A percentile compares a stretch with the other conserved stretches of the same genome.
These are phyloP conservation scores for Agriotes lineatus DNA, from an alignment of 2,888 invertebrate genomes.

Conservation along the genomic window DNA sequence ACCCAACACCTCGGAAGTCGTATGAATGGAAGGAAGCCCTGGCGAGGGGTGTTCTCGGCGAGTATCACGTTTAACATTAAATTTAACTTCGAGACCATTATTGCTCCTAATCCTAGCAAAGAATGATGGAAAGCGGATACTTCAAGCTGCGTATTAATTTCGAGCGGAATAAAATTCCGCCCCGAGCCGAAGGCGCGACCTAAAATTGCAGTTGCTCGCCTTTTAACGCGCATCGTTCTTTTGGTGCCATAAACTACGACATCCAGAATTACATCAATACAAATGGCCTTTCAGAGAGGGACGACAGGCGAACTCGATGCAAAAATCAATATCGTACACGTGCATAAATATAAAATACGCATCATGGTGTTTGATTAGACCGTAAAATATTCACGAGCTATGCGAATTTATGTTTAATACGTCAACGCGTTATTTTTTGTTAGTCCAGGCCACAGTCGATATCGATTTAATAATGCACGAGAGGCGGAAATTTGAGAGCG, in stretches of 20 bases:
- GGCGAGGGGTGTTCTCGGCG: too few relatives aligned
- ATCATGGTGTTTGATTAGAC: constrained; percentile 46
- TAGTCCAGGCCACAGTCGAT: constrained; percentile 18
- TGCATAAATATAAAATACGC: constrained; percentile 46
- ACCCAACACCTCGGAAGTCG: too few relatives aligned
- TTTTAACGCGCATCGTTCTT: constrained; percentile 22
- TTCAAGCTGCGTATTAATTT: too few relatives aligned
- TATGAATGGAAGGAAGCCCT: too few relatives aligned
- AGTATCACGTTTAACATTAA: neutral
- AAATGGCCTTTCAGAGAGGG: constrained; percentile 33
- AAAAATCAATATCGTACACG: constrained; percentile 42
- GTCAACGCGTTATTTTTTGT: constrained; percentile 18
- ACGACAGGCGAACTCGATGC: constrained; percentile 28
- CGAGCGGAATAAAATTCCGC: too few relatives aligned
- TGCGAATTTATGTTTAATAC: constrained; percentile 42
- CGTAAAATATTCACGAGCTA: constrained; percentile 45
- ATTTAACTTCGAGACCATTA: neutral
- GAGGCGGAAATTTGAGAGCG: constrained; percentile 33
- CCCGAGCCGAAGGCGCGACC: too few relatives aligned
- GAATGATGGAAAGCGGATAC: neutral
- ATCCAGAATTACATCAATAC: constrained; percentile 40
- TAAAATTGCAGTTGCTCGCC: constrained; percentile 26
- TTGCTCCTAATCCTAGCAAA: neutral
- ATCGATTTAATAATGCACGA: constrained; percentile 35
- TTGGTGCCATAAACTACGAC: constrained; percentile 33